These are phyloP conservation scores for Seladonia tumulorum DNA, from an alignment of 2,888 invertebrate species.

Conservation along the genomic window DNA sequence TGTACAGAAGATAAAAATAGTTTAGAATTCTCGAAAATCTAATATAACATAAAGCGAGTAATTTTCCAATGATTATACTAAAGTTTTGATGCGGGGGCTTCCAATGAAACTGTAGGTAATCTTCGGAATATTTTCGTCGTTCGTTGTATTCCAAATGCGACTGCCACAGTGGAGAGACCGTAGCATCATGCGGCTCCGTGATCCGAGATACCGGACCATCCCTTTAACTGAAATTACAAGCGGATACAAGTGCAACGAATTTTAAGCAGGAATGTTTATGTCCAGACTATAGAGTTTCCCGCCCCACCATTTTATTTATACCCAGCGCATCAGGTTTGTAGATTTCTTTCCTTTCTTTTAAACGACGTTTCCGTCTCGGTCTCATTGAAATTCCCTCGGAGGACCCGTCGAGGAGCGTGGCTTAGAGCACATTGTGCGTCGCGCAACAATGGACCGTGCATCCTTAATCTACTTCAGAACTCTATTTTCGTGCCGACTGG, in stretches of 20 bases:
- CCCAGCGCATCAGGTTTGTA: constrained; percentile 4
- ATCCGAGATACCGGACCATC: background rate
- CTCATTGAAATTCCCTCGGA: constrained; percentile 28
- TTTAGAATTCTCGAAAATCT: too few relatives aligned
- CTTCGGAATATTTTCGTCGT: background rate
- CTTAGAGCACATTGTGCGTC: constrained; percentile 11
- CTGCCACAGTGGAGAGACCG: background rate
- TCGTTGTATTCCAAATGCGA: background rate
- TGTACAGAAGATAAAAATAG: too few relatives aligned
- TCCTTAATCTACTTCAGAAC: constrained; percentile 43
- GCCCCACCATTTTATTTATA: constrained; percentile 12
- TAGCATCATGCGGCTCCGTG: background rate
- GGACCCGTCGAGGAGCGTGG: background rate
- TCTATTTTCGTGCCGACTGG: constrained; percentile 20
- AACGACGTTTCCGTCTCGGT: constrained; percentile 3
- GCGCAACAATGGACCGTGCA: constrained; percentile 2
- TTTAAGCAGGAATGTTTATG: constrained; percentile 23
- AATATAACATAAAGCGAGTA: too few relatives aligned
- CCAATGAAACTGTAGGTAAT: background rate
- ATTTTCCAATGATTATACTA: background rate
- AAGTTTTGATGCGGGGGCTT: background rate
- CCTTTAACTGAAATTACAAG: constrained; percentile 15
- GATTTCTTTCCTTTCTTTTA: constrained; percentile 20
- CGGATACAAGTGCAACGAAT: background rate
- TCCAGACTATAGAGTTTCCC: background rate